Evolutionary conservation across 2,797 vertebrate genomes (phyloP).

Genomic region (Carapus acus): DNA sequence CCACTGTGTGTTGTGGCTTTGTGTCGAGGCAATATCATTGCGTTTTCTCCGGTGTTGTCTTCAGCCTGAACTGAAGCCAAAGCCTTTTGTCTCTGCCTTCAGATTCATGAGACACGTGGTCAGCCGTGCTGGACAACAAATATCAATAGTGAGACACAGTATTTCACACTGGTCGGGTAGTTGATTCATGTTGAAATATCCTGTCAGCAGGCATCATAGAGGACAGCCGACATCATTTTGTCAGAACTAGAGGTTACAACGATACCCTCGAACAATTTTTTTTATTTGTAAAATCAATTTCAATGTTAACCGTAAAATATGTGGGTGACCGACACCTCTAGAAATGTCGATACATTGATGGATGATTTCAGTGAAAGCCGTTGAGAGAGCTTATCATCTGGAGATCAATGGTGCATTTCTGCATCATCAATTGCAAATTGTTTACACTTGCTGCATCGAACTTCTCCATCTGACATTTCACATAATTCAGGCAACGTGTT

Average conservation of each 20-base stretch:
- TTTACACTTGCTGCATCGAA: slow-evolving; percentile 54
- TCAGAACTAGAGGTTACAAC: slow-evolving; percentile 3
- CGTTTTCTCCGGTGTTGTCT: slow-evolving; percentile 27
- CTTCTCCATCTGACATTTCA: slow-evolving; percentile 43
- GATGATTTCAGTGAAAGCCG: slow-evolving; percentile 9
- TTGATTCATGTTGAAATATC: slow-evolving; percentile 16
- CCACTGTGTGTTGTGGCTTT: slow-evolving; percentile 28
- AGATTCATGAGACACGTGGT: too few species aligned
- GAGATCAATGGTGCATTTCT: slow-evolving; percentile 49
- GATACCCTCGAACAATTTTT: slow-evolving; percentile 16
- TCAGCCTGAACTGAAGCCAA: slow-evolving; percentile 11
- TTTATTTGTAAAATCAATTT: slow-evolving; percentile 25
- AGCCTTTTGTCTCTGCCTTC: slow-evolving; percentile 10
- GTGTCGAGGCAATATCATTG: slow-evolving; percentile 21
- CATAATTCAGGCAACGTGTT: slow-evolving; percentile 37
- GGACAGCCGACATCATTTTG: slow-evolving; percentile 13
- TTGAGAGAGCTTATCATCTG: slow-evolving; percentile 46
- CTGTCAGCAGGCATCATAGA: slow-evolving; percentile 4
- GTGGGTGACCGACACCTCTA: slow-evolving; percentile 3
- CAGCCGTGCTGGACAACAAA: too few species aligned
- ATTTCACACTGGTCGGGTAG: too few species aligned
- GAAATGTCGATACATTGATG: slow-evolving; percentile 22
- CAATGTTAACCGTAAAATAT: slow-evolving; percentile 12
- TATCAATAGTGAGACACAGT: too few species aligned
- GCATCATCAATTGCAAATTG: slow-evolving; percentile 46